Base-by-base conservation (phyloP, 2,888 invertebrate species). In the Orthonychiurus folsomi region DNA sequence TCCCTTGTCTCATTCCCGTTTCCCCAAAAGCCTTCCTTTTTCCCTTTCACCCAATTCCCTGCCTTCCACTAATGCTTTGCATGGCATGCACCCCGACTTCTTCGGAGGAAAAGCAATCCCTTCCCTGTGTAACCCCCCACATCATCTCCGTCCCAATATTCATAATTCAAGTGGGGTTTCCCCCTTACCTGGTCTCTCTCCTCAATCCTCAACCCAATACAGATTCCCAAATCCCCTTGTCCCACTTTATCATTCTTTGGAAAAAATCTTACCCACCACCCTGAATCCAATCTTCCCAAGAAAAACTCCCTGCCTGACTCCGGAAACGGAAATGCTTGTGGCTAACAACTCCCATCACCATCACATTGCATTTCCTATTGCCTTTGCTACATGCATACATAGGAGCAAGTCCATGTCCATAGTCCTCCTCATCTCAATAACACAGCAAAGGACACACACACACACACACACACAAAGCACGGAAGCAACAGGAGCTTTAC, bases 271-370 rank as follows among this genome's bases (percentile, higher is more conserved):
- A 37, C 9, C 37, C 15, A 37, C 37, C 37, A 37, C 37, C 37
- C 20, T 37, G 37, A 15, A 15, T 37, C 37, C 37, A 37, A n/a
- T n/a, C n/a, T n/a, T n/a, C 37, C 15, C 37, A 37, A 37, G 20
- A 20, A 18, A 54, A 18, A 54, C 54, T 21, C 15, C 18, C 15
- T 21, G 15, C 37, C 5, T 59, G 59, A 26, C 37, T 24, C 69
- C 66, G 70, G 72, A 72, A 72, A 69, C 72, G 72, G 72, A 70
- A 70, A 70, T 68, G 67, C 70, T 67, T 47, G 60, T 64, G 62
- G 64, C 66, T 64, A 59, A 64, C 66, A 65, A 66, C 60, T 66
- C 63, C 64, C 64, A 63, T 65, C 63, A 50, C 25, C 54, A 54
- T 27, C 47, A 54, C 61, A 50, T 37, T 37, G 47, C 21, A 25